Evolutionary conservation across 2,888 invertebrate species (phyloP), one percentile per base, ranked within the genome.

Genomic region (Andrena trimmerana): DNA sequence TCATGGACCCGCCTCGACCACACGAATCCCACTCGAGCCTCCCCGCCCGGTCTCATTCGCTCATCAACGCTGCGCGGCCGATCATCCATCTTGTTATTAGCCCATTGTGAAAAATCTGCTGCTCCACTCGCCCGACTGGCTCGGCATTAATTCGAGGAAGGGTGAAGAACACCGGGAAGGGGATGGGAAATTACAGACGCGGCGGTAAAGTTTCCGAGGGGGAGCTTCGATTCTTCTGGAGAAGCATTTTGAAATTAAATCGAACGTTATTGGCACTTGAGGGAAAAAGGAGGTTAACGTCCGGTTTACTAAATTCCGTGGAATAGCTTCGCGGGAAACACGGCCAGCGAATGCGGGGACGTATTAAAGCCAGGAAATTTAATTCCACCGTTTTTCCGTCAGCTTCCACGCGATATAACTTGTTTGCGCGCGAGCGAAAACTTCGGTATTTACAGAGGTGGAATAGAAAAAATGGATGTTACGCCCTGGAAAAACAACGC

Each of bases 1-100:
- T 90, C 86, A 89, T 87, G 82, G 86, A 81, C 67, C 81, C 67
- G 68, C 67, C 6, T 59, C 66, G 75, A 48, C 48, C 72, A 63
- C 33, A 62, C 78, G 63, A 76, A 78, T 65, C 71, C 59, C 73
- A 67, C 78, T 84, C 72, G 73, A 76, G 36, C 70, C 48, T 36
- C 65, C 57, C 54, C 52, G 20, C 16, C 24, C 33, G 20, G 20
- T 42, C 7, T 50, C 36, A 60, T 63, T 71, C 54, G 74, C 65
- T 79, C 78, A 42, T 83, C 84, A 65, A 57, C 13, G 42, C 31
- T 33, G 24, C 42, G 5, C 16, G 16, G 13, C 4, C 73, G 13
- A 33, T 68, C 59, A 74, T 78, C 62, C 59, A 81, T 68, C 70
- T 69, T 70, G 77, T 72, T 71, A 76, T 81, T 74, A 68, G 69